Base-by-base conservation (phyloP, 2,113 vertebrate species). In the Rana temporaria region DNA sequence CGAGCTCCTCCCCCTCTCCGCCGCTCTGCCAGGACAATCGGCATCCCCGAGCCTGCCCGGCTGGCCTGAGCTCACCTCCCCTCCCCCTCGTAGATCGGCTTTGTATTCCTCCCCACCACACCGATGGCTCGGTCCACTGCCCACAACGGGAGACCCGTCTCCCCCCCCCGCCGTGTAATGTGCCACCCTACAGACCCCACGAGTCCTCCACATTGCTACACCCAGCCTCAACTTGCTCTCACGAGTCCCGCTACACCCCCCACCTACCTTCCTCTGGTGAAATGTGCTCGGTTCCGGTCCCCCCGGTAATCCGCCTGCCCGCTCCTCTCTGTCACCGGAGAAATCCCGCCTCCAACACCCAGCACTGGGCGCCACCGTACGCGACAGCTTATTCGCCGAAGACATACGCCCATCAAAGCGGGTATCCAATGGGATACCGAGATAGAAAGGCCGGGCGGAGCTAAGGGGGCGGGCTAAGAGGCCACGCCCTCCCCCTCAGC, bases 301-400 rank as follows among this genome's bases (percentile, higher is more conserved):
- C 78, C 70, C 68, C 80, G 80, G 60, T 82, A 34, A 82, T 53
- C 3, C 71, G 62, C 26, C 79, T 42, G 59, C 63, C 70, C 80
- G 80, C 64, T 82, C 52, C 18, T 56, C 70, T 82, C 80, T 82
- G 70, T 82, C 70, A 74, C 80, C 42, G 69, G 68, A 71, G 70
- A 82, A 82, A 82, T 82, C 80, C 80, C 80, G 70, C 80, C 80
- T 82, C 70, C 80, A 53, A 63, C 80, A 82, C 80, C 71, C 80
- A 30, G 80, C 70, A 64, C 70, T 55, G 80, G 70, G 80, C 80
- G 80, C 80, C 80, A 82, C 70, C 80, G 63, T 57, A 22, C 80
- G 80, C 80, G 80, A 82, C 52, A 66, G 32, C 60, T 53, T 22
- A 82, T 75, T 82, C 62, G 80, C 3, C 26, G 20, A n/a, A 8